These are phyloP conservation scores for Corythornis cristatus DNA, from an alignment of 2,113 vertebrate genomes.

Conservation along the genomic window DNA sequence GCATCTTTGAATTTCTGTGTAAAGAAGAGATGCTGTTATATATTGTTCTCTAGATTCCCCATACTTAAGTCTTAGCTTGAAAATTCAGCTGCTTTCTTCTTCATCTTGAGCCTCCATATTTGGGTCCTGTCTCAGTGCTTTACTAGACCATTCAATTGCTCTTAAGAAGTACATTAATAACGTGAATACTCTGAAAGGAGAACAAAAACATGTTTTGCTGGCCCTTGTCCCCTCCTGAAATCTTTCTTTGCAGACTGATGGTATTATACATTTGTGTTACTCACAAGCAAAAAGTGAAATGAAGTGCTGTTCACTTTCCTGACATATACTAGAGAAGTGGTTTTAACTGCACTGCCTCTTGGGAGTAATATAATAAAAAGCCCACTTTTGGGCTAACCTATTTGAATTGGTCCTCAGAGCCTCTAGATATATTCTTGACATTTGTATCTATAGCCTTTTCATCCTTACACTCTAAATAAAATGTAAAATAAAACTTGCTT, in stretches of 20 bases:
- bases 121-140: neutral
- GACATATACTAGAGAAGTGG: neutral
- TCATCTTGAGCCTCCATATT: neutral
- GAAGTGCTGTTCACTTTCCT: neutral
- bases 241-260: neutral
- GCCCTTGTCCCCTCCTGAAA: neutral
- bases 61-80: neutral
- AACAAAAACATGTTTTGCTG: neutral
- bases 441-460: slow-evolving; percentile 5
- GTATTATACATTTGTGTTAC: neutral
- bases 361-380: neutral
- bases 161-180: neutral
- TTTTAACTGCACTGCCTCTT: neutral
- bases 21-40: neutral
- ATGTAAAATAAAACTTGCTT: slow-evolving; percentile 1
- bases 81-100: neutral
- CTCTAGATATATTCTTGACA: neutral
- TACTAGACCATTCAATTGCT: neutral
- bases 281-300: neutral
- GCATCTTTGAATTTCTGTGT: neutral
- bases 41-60: neutral
- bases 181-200: neutral
- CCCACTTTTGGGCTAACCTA: neutral
- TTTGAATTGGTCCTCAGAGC: neutral
- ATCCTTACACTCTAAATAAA: neutral